phyloP scores from a whole-genome alignment of 2,113 vertebrate genomes.

The Corythornis madagascariensis region DNA sequence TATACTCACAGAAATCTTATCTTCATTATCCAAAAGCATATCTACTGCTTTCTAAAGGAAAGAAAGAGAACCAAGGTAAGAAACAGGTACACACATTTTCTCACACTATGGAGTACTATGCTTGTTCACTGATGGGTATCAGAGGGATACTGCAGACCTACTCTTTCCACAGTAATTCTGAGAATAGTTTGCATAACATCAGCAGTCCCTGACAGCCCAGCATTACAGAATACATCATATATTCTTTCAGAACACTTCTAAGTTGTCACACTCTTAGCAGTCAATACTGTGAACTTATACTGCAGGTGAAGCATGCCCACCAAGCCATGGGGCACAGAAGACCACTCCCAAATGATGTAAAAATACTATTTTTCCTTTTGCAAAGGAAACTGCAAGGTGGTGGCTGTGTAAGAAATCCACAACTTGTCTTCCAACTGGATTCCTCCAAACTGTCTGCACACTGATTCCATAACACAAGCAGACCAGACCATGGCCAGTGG shows the following conservation, averaged over 20 bases:
- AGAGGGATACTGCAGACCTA: neutral
- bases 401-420: neutral
- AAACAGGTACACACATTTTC: neutral
- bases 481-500: neutral
- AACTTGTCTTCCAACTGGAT: neutral
- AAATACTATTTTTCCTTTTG: neutral
- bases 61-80: constrained; percentile 3
- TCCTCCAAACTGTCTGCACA: neutral
- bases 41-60: constrained; percentile 94
- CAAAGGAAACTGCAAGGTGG: neutral
- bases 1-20: constrained; percentile 94
- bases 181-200: neutral
- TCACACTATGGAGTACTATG: neutral
- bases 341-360: neutral
- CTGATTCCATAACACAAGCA: neutral
- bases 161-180: neutral
- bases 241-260: neutral
- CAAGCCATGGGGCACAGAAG: neutral
- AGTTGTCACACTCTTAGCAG: neutral
- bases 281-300: neutral
- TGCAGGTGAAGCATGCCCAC: neutral
- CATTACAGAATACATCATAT: neutral
- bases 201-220: neutral
- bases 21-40: constrained; percentile 99
- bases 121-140: neutral